Evolutionary conservation across 1,140 invertebrate genomes (phyloP), one percentile per base, ranked within the genome.

Genomic region (Globodera rostochiensis): DNA sequence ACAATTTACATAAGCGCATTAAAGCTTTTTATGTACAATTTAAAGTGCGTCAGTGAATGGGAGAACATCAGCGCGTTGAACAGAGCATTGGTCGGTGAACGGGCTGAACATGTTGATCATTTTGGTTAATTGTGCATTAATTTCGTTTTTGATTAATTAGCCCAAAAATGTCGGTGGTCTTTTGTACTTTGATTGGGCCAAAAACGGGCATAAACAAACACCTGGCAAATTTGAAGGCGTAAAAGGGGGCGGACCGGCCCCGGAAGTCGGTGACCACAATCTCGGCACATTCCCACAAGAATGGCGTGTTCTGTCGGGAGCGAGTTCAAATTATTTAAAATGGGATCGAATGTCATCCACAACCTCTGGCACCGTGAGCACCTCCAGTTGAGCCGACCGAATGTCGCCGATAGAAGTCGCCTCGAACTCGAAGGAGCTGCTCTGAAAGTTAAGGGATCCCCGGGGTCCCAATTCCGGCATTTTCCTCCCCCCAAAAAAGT

Each of bases 341-440:
- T 25, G 25, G 73, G 80, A 80, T 11, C 25, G 5, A 36, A 80
- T n/a, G n/a, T 19, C 11, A 19, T 4, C n/a, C 46, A 25, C 25
- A 57, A 77, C 36, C 45, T 9, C 82, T 80, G 81, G 74, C 7
- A 79, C 21, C 0, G 21, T 74, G 49, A 45, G 79, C n/a, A 86
- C 86, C 60, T 36, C 15, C 49, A 86, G 64, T 70, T 86, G 86
- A 3, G 86, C 83, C 1, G 53, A 73, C 19, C 36, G 81, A 45
- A 87, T 19, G 21, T 82, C 84, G 25, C 85, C 85, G 45, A 86
- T 81, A 15, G 85, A 87, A 19, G 81, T 82, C 15, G 85, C 85
- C 82, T 86, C 85, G 21, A 86, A 82, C 46, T 87, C 83, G 74
- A 86, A 86, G 19, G 79, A 49, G 45, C 66, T 77, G 13, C 25